Base-by-base conservation (phyloP, 1,140 invertebrate species). In the Olivierus martensii region DNA sequence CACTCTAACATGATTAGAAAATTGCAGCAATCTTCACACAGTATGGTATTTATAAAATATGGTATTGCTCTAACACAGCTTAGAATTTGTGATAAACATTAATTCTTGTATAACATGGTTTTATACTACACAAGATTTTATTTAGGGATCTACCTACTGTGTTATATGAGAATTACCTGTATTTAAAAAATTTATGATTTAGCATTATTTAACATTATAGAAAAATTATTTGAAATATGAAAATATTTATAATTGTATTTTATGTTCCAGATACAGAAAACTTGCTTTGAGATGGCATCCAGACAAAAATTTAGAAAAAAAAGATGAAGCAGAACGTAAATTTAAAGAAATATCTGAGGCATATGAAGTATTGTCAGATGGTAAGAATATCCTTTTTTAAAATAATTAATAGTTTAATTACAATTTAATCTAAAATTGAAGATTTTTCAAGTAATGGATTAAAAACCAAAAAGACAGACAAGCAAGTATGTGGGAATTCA, bases 221-320 rank as follows among this genome's bases (percentile, higher is more conserved):
- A 39, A 12, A 39, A 39, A 12, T 17, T 39, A 17, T 39, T 39
- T 17, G 17, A 17, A 39, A 17, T 17, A 39, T 17, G 17, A 39
- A 39, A 12, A 12, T 17, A 39, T 39, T 12, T 39, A 12, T 15
- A 22, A n/a, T 12, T 39, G 4, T 43, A 43, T 22, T 43, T 17
- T 43, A 18, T 43, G 4, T 6, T 46, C 19, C 12, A 46, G 45
- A 46, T 97, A 95, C 65, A 74, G 87, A 56, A 92, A 89, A 68
- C 66, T 92, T 44, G 92, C 91, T 0, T 65, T 89, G 21, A 79
- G 79, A 67, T 87, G 80, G 78, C 86, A 90, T 74, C 86, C 86
- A 22, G 76, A 74, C 72, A 63, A 61, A 42, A 48, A 59, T 46
- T 35, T 34, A 28, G 17, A 51, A 15, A 51, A 51, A 21, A 41